phyloP scores from a whole-genome alignment of 2,797 vertebrate genomes.

The Syndactyla subalaris region DNA sequence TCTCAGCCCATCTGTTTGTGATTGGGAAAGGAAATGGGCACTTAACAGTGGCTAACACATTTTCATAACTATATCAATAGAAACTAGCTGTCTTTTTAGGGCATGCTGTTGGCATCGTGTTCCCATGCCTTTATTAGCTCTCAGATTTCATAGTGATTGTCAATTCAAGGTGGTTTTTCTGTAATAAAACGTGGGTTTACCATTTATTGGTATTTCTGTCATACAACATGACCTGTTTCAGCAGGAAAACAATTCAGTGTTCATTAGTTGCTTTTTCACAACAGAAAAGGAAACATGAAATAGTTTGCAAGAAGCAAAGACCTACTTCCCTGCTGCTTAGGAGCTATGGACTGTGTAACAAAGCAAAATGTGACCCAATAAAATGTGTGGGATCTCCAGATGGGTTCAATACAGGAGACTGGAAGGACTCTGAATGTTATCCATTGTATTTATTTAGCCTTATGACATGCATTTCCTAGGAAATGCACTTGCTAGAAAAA shows the following conservation, averaged over 20 bases:
- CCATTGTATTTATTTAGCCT: slow-evolving; percentile 26
- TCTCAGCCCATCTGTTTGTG: neutral
- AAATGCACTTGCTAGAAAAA: slow-evolving; percentile 62
- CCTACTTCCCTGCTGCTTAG: neutral
- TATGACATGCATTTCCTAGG: slow-evolving; percentile 43
- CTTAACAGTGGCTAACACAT: neutral
- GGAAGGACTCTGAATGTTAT: neutral
- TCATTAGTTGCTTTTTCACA: neutral
- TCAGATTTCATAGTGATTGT: neutral
- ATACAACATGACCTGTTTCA: neutral
- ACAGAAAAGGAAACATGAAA: neutral
- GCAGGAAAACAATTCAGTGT: neutral
- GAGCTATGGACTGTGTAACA: neutral
- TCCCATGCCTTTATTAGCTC: neutral
- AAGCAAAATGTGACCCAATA: neutral
- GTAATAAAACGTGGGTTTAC: neutral
- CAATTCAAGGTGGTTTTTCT: neutral
- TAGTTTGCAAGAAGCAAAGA: neutral
- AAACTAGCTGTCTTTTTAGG: neutral
- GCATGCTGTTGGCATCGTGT: neutral
- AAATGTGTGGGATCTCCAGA: neutral
- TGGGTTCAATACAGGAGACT: neutral
- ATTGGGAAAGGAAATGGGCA: neutral
- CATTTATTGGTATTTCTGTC: neutral
- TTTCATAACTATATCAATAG: neutral